Evolutionary conservation across 2,797 vertebrate species (phyloP).

Genomic region (Melanotaenia parkinsoni): DNA sequence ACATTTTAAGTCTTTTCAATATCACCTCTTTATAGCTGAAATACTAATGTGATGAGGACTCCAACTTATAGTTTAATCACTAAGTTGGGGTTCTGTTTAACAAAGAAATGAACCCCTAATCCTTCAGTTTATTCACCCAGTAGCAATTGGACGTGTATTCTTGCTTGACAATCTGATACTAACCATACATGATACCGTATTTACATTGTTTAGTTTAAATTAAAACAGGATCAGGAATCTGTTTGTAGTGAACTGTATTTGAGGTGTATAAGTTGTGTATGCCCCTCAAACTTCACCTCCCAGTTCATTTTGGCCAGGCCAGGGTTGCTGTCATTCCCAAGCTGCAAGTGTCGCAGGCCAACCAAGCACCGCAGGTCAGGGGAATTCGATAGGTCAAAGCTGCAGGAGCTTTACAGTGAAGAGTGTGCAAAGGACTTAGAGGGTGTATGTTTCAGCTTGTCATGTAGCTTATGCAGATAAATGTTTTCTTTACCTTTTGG

Average conservation of each 20-base stretch:
- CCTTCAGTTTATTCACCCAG: not conserved
- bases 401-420: slow-evolving; percentile 1
- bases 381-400: slow-evolving; percentile 4
- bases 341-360: slow-evolving; percentile 7
- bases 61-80: not conserved
- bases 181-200: not conserved
- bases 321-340: slow-evolving; percentile 24
- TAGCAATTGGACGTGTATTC: not conserved
- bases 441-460: not conserved
- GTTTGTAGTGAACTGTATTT: slow-evolving; percentile 19
- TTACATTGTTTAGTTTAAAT: not conserved
- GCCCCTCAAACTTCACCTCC: slow-evolving; percentile 15
- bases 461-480: slow-evolving; percentile 3
- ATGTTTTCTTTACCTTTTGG: not conserved
- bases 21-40: not conserved
- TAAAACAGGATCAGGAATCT: not conserved
- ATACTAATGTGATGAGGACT: not conserved
- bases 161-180: not conserved
- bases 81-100: not conserved
- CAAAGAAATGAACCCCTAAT: not conserved
- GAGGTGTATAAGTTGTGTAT: slow-evolving; percentile 8
- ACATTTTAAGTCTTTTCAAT: not conserved
- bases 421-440: not conserved
- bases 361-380: slow-evolving; percentile 7
- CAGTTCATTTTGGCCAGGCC: slow-evolving; percentile 11